These are phyloP conservation scores for Theristicus caerulescens DNA, from an alignment of 2,113 vertebrate genomes.

Conservation along the genomic window DNA sequence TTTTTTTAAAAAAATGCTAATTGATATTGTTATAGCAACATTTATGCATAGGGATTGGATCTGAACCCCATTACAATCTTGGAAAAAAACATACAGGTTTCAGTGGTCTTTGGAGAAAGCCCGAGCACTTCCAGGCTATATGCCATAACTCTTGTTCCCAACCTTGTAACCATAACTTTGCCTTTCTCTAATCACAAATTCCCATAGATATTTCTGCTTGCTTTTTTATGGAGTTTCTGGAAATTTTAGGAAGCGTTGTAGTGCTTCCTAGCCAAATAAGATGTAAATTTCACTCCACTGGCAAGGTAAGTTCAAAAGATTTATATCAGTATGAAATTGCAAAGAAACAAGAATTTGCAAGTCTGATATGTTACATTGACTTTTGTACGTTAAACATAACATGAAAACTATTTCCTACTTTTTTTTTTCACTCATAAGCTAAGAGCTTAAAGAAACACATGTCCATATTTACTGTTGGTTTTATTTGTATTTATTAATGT, in stretches of 20 bases:
- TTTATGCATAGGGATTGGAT: background rate
- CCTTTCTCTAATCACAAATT: background rate
- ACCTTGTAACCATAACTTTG: background rate
- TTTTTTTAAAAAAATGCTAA: background rate
- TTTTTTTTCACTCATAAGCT: background rate
- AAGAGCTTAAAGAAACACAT: background rate
- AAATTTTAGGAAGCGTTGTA: background rate
- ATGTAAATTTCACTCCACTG: background rate
- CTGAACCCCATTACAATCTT: background rate
- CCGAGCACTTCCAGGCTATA: background rate
- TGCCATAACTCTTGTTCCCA: background rate
- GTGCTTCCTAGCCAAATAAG: background rate
- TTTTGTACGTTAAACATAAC: background rate
- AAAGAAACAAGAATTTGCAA: background rate
- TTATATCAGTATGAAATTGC: background rate
- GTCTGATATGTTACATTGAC: background rate
- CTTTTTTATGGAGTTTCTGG: background rate
- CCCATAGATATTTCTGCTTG: background rate
- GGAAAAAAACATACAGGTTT: background rate
- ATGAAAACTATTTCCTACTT: background rate
- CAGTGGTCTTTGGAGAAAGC: background rate
- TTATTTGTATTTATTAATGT: background rate
- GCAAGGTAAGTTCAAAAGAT: background rate
- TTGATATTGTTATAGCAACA: background rate
- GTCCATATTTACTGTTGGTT: background rate